Base-by-base conservation (phyloP, 2,888 invertebrate genomes). In the Heliconius cydno region DNA sequence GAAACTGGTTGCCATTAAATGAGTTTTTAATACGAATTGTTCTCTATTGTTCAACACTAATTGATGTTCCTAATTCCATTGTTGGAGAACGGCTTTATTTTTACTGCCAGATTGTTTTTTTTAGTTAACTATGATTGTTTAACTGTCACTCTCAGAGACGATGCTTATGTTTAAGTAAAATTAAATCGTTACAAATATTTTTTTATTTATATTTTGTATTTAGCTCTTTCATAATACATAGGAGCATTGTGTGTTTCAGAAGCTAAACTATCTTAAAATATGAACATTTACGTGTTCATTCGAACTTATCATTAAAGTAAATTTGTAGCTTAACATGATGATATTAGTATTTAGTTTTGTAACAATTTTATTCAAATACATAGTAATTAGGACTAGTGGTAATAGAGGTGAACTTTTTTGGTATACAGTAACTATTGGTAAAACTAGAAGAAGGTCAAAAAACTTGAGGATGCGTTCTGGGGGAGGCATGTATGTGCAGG, bases 21-120 rank as follows among this genome's bases (percentile, higher is more conserved):
- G 82, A 81, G 76, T 78, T 81, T 79, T 82, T 82, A 79, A 81
- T 81, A 81, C 68, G 71, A 77, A 79, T 72, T 73, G 73, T 78
- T 78, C 76, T 74, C 70, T 70, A 79, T 79, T 76, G 68, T 81
- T 77, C 38, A 66, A 76, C 52, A 63, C 60, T 80, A 80, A 81
- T 81, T 81, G 79, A 76, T 66, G 77, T 52, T 74, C 68, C 75
- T 70, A 63, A 79, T 75, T 75, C 46, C 22, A 28, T 75, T 65
- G 38, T 78, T 68, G 10, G 41, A 15, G n/a, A 34, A 72, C 65
- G n/a, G 41, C 41, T 63, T 65, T 28, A 41, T 75, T 12, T 75
- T 75, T 73, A 25, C 34, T 38, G n/a, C 13, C 34, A 9, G 34
- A 73, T 60, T 73, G 57, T 30, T 34, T 22, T 68, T 13, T 38